A percentile compares a stretch with the other conserved stretches of the same genome.
phyloP scores from a whole-genome alignment of 2,113 vertebrate species.

The Dicentrarchus labrax region DNA sequence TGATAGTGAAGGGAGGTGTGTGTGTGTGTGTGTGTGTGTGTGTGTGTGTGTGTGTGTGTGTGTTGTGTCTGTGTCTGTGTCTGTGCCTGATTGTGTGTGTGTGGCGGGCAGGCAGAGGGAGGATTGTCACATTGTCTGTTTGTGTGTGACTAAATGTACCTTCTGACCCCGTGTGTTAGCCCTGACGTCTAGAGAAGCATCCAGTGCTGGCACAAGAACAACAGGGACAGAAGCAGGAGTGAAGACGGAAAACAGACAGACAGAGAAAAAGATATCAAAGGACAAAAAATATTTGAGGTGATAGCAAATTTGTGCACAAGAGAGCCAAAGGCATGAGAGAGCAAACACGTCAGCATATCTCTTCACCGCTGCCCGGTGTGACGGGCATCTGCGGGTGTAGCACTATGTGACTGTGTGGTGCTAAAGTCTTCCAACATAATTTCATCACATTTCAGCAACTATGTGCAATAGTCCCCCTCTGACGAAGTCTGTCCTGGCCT shows the following conservation, averaged over 20 bases:
- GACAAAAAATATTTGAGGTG: conserved; percentile 5
- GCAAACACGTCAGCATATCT: conserved; percentile 61
- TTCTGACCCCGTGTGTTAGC: conserved; percentile 61
- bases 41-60: conserved; percentile 22
- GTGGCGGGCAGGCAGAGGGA: conserved; percentile 10
- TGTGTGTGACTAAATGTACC: conserved; percentile 55
- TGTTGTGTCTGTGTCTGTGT: conserved; percentile 22
- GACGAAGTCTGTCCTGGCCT: conserved; percentile 42
- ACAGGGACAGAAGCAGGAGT: neutral
- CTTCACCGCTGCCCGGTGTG: conserved; percentile 37
- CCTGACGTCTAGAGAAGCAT: conserved; percentile 27
- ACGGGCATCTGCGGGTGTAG: conserved; percentile 62
- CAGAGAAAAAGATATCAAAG: neutral
- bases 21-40: conserved; percentile 21
- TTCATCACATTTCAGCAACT: conserved; percentile 78
- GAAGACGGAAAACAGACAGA: conserved; percentile 15
- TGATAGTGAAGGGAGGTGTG: conserved; percentile 50
- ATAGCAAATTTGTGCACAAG: conserved; percentile 15
- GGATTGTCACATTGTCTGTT: conserved; percentile 47
- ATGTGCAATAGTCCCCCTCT: conserved; percentile 49
- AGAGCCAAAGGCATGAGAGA: conserved; percentile 29
- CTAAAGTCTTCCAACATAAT: conserved; percentile 76
- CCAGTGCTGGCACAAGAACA: neutral
- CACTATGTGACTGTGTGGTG: conserved; percentile 75
- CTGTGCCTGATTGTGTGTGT: conserved; percentile 10